Evolutionary conservation across 2,888 invertebrate genomes (phyloP).

Genomic region (Drosophila tanythrix): DNA sequence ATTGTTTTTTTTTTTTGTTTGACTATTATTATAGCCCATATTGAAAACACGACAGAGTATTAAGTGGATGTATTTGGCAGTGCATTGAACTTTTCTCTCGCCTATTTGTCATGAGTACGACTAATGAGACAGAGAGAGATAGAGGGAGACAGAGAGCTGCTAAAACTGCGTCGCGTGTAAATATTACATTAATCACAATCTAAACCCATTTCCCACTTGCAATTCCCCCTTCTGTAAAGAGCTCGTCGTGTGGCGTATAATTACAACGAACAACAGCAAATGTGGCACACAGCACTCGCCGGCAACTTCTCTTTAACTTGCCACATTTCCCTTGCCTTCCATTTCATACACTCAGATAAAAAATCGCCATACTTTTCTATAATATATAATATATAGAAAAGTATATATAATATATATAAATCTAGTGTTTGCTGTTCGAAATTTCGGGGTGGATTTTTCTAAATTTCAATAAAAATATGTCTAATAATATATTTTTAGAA

Average conservation of each 20-base stretch:
- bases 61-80: slow-evolving; percentile 28
- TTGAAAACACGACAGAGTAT: background rate
- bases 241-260: slow-evolving; percentile 38
- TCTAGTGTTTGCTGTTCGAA: background rate
- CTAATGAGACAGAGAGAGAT: slow-evolving; percentile 18
- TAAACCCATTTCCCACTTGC: slow-evolving; percentile 3
- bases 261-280: slow-evolving; percentile 45
- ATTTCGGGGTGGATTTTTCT: background rate
- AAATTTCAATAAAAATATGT: background rate
- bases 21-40: slow-evolving; percentile 31
- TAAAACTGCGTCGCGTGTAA: slow-evolving; percentile 60
- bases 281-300: slow-evolving; percentile 39
- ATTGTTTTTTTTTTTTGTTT: slow-evolving; percentile 15
- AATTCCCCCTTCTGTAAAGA: background rate
- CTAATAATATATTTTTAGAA: no score
- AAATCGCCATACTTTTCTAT: background rate
- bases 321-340: background rate
- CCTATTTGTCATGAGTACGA: slow-evolving; percentile 11
- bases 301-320: slow-evolving; percentile 40
- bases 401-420: background rate
- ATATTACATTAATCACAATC: slow-evolving; percentile 69
- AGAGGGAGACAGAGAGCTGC: background rate
- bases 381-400: no score
- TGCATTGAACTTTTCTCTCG: slow-evolving; percentile 55
- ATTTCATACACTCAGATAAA: background rate